Base-by-base conservation (phyloP, 1,140 invertebrate species). In the Vanessa atalanta region DNA sequence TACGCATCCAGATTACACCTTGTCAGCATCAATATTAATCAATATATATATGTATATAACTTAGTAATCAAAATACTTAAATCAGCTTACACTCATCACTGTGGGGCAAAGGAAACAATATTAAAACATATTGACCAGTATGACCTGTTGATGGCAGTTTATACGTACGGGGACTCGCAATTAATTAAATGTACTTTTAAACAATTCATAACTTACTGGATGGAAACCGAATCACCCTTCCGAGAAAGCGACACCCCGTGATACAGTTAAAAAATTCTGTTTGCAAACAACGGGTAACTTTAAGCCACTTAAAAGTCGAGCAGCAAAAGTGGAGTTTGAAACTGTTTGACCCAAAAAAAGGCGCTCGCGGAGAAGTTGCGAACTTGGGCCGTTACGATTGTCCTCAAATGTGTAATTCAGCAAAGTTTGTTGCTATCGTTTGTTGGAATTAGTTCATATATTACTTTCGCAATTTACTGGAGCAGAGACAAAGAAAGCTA, bases 271-370 rank as follows among this genome's bases (percentile, higher is more conserved):
- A 72, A 72, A 66, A 72, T 76, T 79, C 70, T 80, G 80, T 71
- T 69, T 71, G 50, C 76, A 82, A 80, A 80, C 74, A 83, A 78
- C 74, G 72, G 73, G 26, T 72, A 84, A 82, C 79, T 85, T 83
- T 72, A 80, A 83, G 78, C 79, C 82, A 84, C 83, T 87, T 85
- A 85, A 81, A 84, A 83, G 76, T 85, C 70, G 72, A 79, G 82
- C 77, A 70, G 73, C 72, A 73, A 78, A 80, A 83, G 75, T 81
- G 76, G 73, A 83, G 76, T 82, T 84, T 78, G 66, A 78, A 79
- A 84, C 64, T 75, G 80, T 84, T 87, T 83, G 81, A 79, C 79
- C 75, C 75, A 82, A 81, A 83, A 83, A 82, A 74, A 72, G 15
- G 67, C 53, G 61, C 48, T 64, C 48, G 47, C 20, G 57, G 31